phyloP scores from a whole-genome alignment of 2,113 vertebrate species.

The Bufo bufo region DNA sequence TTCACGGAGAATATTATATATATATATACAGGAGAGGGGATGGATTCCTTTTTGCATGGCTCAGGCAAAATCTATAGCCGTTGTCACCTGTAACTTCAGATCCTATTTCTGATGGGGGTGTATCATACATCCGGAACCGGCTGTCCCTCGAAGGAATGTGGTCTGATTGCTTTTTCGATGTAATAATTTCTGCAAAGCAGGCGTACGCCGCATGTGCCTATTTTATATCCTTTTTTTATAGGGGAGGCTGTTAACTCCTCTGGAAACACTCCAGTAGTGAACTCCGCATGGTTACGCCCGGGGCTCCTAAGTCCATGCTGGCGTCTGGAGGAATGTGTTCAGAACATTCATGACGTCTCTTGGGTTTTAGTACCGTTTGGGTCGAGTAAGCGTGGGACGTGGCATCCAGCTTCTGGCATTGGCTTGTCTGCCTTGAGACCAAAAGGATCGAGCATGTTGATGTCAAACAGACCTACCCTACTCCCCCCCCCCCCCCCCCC shows the following conservation, averaged over 20 bases:
- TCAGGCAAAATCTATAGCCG: background rate
- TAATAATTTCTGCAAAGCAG: background rate
- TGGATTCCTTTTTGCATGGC: background rate
- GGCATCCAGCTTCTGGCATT: too few relatives aligned
- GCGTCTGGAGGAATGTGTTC: background rate
- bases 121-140: background rate
- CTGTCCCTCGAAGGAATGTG: background rate
- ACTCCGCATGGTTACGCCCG: background rate
- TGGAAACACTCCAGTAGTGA: background rate
- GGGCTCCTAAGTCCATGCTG: background rate
- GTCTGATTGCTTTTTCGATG: background rate
- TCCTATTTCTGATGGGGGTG: background rate
- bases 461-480: too few relatives aligned
- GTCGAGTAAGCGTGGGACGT: too few relatives aligned
- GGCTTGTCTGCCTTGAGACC: too few relatives aligned
- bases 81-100: background rate
- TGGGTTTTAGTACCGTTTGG: background rate
- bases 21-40: too few relatives aligned
- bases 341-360: background rate
- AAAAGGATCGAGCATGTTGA: too few relatives aligned
- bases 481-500: too few relatives aligned
- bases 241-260: background rate
- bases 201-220: background rate
- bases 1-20: too few relatives aligned
- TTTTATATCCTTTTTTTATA: too few relatives aligned